Percentiles rank a stretch among this genome's conserved stretches.
phyloP scores from a whole-genome alignment of 92 coral and sea anemone species.

The Palythoa grandiflora region DNA sequence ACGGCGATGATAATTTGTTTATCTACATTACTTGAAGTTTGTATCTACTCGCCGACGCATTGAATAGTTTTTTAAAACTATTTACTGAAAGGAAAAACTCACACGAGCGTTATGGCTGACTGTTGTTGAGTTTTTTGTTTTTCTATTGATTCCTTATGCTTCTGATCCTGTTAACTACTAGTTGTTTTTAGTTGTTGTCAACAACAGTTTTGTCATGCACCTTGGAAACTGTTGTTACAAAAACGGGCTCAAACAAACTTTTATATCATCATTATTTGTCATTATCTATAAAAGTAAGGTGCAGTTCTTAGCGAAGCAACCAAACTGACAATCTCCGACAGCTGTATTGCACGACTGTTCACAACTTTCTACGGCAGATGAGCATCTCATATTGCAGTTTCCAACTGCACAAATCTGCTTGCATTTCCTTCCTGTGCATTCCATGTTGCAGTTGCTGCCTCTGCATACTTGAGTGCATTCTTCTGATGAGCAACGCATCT shows the following conservation, averaged over 20 bases:
- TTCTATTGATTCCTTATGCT: too few relatives aligned
- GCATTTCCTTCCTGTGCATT: constrained; percentile 76
- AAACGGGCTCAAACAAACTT: too few relatives aligned
- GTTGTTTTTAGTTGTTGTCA: too few relatives aligned
- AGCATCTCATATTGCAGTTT: constrained; percentile 78
- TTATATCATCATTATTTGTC: not conserved
- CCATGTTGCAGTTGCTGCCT: constrained; percentile 80
- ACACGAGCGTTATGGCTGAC: too few relatives aligned
- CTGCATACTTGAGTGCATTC: constrained; percentile 70
- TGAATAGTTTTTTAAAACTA: too few relatives aligned
- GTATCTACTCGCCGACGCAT: too few relatives aligned
- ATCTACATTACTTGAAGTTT: too few relatives aligned
- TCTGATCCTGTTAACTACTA: too few relatives aligned
- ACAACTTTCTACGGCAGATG: constrained; percentile 66
- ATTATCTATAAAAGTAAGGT: constrained; percentile 21
- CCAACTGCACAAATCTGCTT: constrained; percentile 81
- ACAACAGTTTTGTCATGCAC: not conserved
- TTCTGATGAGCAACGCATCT: constrained; percentile 71
- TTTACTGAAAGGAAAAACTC: too few relatives aligned
- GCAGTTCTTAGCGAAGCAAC: constrained; percentile 71
- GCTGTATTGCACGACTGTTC: constrained; percentile 64
- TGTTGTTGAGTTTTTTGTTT: too few relatives aligned
- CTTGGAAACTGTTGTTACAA: not conserved
- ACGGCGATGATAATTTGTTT: too few relatives aligned
- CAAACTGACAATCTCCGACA: constrained; percentile 59